These are phyloP conservation scores for Oscheius sp. DNA, from an alignment of 2,888 invertebrate genomes.

Conservation along the genomic window DNA sequence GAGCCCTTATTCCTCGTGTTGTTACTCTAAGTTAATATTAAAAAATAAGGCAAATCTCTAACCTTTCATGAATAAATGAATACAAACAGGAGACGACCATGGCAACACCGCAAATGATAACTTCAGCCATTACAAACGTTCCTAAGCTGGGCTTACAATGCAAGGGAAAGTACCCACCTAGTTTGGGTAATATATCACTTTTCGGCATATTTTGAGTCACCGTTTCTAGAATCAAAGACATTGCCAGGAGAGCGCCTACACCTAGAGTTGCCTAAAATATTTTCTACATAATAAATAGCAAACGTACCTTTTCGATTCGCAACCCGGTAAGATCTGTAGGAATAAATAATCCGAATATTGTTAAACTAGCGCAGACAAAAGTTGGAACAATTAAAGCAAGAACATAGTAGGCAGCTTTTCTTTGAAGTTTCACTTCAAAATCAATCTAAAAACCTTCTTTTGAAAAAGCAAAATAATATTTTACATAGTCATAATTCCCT, in stretches of 20 bases:
- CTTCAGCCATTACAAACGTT: slow-evolving; percentile 24
- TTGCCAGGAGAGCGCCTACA: slow-evolving; percentile 10
- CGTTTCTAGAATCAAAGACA: slow-evolving; percentile 20
- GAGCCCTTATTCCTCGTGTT: slow-evolving; percentile 15
- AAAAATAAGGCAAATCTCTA: not conserved
- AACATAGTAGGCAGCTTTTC: slow-evolving; percentile 23
- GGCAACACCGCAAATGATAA: slow-evolving; percentile 21
- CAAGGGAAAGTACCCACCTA: not conserved
- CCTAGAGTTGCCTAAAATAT: slow-evolving; percentile 14
- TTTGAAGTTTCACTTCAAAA: slow-evolving; percentile 4
- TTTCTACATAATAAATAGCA: not conserved
- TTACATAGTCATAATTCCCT: slow-evolving; percentile 17
- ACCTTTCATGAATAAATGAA: slow-evolving; percentile 26
- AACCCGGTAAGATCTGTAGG: slow-evolving; percentile 18
- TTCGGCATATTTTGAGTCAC: slow-evolving; percentile 26
- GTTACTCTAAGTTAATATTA: not conserved
- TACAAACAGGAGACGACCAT: slow-evolving; percentile 16
- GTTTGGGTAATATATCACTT: slow-evolving; percentile 14
- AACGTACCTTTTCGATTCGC: slow-evolving; percentile 6
- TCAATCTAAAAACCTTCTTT: not conserved
- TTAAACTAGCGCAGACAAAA: slow-evolving; percentile 15
- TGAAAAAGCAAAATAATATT: not conserved
- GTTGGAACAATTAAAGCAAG: slow-evolving; percentile 24
- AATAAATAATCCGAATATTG: slow-evolving; percentile 21
- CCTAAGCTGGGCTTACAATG: not conserved